phyloP scores from a whole-genome alignment of 2,888 invertebrate genomes.

The Pelosia muscerda region DNA sequence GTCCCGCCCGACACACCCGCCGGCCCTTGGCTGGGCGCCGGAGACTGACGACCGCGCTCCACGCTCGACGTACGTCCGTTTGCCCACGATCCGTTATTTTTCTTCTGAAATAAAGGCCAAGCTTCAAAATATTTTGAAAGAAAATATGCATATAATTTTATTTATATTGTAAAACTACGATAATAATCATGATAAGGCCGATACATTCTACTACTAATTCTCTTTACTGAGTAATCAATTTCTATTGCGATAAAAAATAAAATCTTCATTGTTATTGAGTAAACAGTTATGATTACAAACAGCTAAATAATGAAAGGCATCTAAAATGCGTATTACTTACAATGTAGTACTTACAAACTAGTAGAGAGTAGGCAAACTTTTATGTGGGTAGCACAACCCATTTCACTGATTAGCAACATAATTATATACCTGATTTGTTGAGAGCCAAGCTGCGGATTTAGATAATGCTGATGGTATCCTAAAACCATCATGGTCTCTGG shows the following conservation, averaged over 20 bases:
- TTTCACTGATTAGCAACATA: not conserved
- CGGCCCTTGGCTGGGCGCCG: conserved; percentile 53
- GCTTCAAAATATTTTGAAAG: not conserved
- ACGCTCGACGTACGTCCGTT: conserved; percentile 69
- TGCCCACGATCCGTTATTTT: conserved; percentile 66
- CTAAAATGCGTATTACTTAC: too few relatives aligned
- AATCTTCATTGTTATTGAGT: too few relatives aligned
- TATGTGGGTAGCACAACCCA: not conserved
- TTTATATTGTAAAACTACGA: too few relatives aligned
- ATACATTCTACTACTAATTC: too few relatives aligned
- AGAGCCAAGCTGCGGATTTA: conserved; percentile 68
- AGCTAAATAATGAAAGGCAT: not conserved
- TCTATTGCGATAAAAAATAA: too few relatives aligned
- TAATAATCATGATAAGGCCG: too few relatives aligned
- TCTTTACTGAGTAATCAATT: too few relatives aligned
- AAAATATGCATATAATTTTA: not conserved
- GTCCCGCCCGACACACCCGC: conserved; percentile 44
- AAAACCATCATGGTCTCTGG: conserved; percentile 80
- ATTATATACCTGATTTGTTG: conserved; percentile 69
- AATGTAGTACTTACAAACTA: too few relatives aligned
- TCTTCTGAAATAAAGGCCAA: conserved; percentile 58
- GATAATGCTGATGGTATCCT: conserved; percentile 70
- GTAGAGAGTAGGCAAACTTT: not conserved
- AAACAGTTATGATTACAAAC: too few relatives aligned
- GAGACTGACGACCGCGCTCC: conserved; percentile 73